Evolutionary conservation across 2,888 invertebrate genomes (phyloP), one percentile per base, ranked within the genome.

Genomic region (Andrena minutula): DNA sequence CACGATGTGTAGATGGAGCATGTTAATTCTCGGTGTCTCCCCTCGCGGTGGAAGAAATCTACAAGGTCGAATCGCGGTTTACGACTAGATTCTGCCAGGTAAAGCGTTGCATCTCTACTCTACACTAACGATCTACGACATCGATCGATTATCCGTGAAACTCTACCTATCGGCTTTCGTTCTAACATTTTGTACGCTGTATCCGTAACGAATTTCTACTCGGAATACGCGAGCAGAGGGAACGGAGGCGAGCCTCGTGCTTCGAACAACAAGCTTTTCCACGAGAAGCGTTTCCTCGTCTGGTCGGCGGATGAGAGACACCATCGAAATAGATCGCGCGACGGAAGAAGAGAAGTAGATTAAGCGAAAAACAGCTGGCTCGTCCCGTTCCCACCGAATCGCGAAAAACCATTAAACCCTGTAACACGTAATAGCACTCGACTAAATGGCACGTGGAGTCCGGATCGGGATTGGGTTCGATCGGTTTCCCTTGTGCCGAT

Each of bases 361-460:
- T 20, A 26, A 35, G 12, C 16, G 26, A 12, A 0, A 49, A 56
- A 35, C 49, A 6, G 41, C 12, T 63, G 60, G 49, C 53, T 75
- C 70, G 76, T 26, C 63, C 69, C 75, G 75, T 53, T 35, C 66
- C 32, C 47, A 64, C 66, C 68, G 80, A 84, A 69, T 80, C 78
- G 80, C 84, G 83, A 82, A 74, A 75, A 58, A 75, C 79, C 79
- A 56, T 75, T 81, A 81, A 89, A 88, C 88, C 88, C 88, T 88
- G 88, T 89, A 78, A 88, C 72, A 64, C 80, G 82, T 81, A 79
- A 84, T 65, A 75, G 68, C 82, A 73, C 75, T 79, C 83, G 84
- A 76, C 72, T 76, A 75, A 77, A 79, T 79, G 84, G 60, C 82
- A 73, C 69, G 47, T 10, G 47, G 79, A 74, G 75, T 65, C 56